Evolutionary conservation across 2,797 vertebrate genomes (phyloP).

Genomic region (Syngnathus rostellatus): DNA sequence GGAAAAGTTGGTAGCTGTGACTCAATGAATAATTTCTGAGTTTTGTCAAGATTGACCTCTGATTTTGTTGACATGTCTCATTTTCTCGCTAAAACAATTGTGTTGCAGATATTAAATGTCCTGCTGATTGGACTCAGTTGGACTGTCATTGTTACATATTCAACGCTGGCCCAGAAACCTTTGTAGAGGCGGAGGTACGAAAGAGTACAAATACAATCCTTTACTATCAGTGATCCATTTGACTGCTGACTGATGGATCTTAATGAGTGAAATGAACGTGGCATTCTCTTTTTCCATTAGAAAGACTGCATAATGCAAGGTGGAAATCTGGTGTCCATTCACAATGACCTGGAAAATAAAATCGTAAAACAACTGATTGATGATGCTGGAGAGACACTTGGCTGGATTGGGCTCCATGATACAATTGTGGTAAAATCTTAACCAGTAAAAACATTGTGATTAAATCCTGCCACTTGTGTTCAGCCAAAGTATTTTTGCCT

Average conservation of each 20-base stretch:
- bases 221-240: too few species aligned
- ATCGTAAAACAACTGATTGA: background rate
- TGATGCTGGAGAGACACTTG: fast-evolving
- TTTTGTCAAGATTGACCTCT: background rate
- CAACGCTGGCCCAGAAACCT: background rate
- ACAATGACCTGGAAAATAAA: background rate
- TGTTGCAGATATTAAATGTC: background rate
- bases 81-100: background rate
- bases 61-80: background rate
- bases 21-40: background rate
- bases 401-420: background rate
- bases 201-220: background rate
- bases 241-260: too few species aligned
- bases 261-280: background rate
- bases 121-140: background rate
- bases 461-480: background rate
- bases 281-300: background rate
- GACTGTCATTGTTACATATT: background rate
- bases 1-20: background rate
- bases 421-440: background rate
- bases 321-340: constrained; percentile 1
- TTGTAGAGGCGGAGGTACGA: background rate
- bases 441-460: background rate
- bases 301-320: background rate
- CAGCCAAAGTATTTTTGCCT: background rate